phyloP scores from a whole-genome alignment of 2,113 vertebrate genomes.

The Siphamia tubifer region DNA sequence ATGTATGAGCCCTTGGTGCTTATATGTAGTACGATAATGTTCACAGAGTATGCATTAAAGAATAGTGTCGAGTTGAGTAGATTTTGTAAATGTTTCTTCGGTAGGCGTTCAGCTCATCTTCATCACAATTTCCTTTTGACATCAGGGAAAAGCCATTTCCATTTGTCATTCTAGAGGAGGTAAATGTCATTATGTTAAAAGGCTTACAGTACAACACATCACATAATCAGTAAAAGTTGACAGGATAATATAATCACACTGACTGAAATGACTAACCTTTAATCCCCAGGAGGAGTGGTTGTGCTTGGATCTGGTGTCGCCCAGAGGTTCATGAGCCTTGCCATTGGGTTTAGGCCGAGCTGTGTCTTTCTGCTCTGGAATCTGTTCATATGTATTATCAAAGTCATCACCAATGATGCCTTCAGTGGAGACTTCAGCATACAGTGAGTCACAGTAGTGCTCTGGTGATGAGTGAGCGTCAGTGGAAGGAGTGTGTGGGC shows the following conservation, averaged over 20 bases:
- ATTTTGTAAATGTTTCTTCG: conserved; percentile 4
- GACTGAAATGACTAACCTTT: conserved; percentile 62
- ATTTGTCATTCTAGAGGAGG: conserved; percentile 79
- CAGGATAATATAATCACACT: neutral
- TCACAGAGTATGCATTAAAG: neutral
- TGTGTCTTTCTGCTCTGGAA: conserved; percentile 38
- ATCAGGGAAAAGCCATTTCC: conserved; percentile 80
- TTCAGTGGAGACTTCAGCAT: conserved; percentile 64
- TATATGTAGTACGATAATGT: neutral
- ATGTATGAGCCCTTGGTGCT: neutral
- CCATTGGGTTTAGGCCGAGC: neutral
- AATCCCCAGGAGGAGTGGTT: conserved; percentile 11
- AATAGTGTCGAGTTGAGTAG: conserved; percentile 55
- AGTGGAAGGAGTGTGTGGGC: neutral
- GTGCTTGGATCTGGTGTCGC: conserved; percentile 64
- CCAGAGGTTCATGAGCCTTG: conserved; percentile 64
- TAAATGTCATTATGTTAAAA: conserved; percentile 4
- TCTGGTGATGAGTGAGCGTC: neutral
- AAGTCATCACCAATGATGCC: neutral
- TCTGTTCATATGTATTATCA: conserved; percentile 67
- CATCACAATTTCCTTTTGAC: conserved; percentile 74
- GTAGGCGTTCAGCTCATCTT: neutral
- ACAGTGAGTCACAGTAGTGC: conserved; percentile 32
- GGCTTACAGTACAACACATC: neutral
- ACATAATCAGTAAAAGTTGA: too few species aligned